Conservation (phyloP, 2,113 vertebrate species). For the Salvator merianae region DNA sequence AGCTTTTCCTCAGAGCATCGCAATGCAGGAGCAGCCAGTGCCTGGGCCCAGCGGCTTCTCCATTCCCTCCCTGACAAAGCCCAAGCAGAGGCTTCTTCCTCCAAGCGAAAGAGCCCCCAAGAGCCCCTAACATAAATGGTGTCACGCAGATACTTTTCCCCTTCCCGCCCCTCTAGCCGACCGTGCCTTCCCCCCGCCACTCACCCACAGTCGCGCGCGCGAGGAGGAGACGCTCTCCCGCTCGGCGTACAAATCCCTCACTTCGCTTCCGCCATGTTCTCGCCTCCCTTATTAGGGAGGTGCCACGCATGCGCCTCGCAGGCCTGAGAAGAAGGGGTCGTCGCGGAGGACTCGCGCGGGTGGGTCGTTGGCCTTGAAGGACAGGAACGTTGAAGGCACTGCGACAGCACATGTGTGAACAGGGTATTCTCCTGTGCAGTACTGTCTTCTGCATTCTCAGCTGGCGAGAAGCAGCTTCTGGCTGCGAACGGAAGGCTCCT, state of each 20-base stretch:
- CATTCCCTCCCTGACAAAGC: background rate
- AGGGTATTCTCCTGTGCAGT: background rate
- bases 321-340: background rate
- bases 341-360: too few species aligned
- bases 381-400: too few species aligned
- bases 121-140: too few species aligned
- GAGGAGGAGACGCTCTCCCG: background rate
- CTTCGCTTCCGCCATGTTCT: slow-evolving; percentile 82
- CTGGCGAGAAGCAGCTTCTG: too few species aligned
- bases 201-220: background rate
- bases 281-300: slow-evolving; percentile 71
- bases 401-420: slow-evolving; percentile 38
- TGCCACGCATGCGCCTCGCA: slow-evolving; percentile 72
- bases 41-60: background rate
- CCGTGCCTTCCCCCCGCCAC: background rate
- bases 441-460: too few species aligned
- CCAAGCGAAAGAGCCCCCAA: too few species aligned
- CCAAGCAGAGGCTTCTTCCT: background rate
- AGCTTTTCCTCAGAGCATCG: too few species aligned
- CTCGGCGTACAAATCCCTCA: slow-evolving; percentile 67
- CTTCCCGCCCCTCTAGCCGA: background rate
- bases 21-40: background rate
- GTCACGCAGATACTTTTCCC: background rate
- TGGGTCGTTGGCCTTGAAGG: too few species aligned
- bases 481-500: too few species aligned